These are phyloP conservation scores for Pygoscelis antarcticus DNA, from an alignment of 2,113 vertebrate species.

Conservation along the genomic window DNA sequence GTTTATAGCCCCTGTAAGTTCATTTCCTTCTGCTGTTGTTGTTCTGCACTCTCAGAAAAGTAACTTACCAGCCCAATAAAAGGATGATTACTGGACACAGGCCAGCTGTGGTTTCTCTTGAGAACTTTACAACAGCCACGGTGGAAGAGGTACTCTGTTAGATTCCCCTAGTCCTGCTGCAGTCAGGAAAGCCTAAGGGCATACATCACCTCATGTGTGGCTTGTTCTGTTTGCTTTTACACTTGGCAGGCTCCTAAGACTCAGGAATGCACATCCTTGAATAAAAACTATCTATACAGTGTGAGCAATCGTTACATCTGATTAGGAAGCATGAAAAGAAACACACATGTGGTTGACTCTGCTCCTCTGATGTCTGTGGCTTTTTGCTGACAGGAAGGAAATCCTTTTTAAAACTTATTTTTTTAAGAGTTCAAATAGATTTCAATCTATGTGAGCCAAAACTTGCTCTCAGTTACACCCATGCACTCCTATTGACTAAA, in stretches of 20 bases:
- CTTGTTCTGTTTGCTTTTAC: constrained; percentile 52
- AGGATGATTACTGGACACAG: not conserved
- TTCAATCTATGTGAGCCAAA: constrained; percentile 36
- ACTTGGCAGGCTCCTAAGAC: constrained; percentile 49
- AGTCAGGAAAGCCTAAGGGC: constrained; percentile 43
- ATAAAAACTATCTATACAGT: constrained; percentile 44
- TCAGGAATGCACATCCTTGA: constrained; percentile 53
- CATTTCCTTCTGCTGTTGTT: constrained; percentile 20
- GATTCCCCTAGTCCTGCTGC: not conserved
- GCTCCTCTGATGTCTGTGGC: constrained; percentile 54
- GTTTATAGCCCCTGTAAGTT: not conserved
- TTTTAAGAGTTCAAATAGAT: constrained; percentile 52
- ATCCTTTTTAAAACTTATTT: constrained; percentile 51
- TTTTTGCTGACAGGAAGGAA: constrained; percentile 69
- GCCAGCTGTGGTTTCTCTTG: constrained; percentile 41
- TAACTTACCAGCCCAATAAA: not conserved
- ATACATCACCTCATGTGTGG: constrained; percentile 38
- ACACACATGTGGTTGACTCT: constrained; percentile 50
- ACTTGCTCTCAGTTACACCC: constrained; percentile 3
- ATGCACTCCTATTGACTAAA: not conserved
- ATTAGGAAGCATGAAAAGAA: constrained; percentile 62
- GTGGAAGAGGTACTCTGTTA: not conserved
- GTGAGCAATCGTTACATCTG: constrained; percentile 65
- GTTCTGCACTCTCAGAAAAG: not conserved
- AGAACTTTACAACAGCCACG: not conserved